Evolutionary conservation across 2,797 vertebrate genomes (phyloP).

Genomic region (Gobionotothen gibberifrons): DNA sequence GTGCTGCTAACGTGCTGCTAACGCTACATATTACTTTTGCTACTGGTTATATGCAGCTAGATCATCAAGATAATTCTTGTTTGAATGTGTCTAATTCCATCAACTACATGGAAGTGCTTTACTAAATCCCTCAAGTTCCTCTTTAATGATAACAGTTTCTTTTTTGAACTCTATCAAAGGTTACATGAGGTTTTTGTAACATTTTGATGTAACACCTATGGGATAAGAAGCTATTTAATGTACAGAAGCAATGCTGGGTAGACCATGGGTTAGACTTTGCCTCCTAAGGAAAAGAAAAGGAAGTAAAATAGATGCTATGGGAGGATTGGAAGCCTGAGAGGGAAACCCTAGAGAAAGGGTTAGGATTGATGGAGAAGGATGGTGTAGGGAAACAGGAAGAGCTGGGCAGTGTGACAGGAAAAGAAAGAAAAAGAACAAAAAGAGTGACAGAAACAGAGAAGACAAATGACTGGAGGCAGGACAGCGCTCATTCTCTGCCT

Average conservation of each 20-base stretch:
- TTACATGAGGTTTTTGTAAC: too few species aligned
- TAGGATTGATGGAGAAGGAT: neutral
- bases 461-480: constrained; percentile 21
- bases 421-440: constrained; percentile 17
- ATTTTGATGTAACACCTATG: too few species aligned
- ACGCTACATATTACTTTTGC: too few species aligned
- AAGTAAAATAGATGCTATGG: neutral
- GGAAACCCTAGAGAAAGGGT: neutral
- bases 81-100: neutral
- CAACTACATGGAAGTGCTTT: too few species aligned
- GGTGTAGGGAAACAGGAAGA: constrained; percentile 26
- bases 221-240: too few species aligned
- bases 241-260: neutral
- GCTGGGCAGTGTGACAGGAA: constrained; percentile 7
- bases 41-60: too few species aligned
- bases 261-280: neutral
- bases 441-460: constrained; percentile 38
- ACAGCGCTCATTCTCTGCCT: constrained; percentile 42
- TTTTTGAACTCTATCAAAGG: too few species aligned
- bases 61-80: too few species aligned
- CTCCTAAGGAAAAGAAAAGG: neutral
- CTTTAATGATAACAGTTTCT: too few species aligned
- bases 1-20: too few species aligned
- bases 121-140: neutral
- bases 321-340: constrained; percentile 15